phyloP scores from a whole-genome alignment of 2,797 vertebrate species.

The Neosalanx taihuensis region DNA sequence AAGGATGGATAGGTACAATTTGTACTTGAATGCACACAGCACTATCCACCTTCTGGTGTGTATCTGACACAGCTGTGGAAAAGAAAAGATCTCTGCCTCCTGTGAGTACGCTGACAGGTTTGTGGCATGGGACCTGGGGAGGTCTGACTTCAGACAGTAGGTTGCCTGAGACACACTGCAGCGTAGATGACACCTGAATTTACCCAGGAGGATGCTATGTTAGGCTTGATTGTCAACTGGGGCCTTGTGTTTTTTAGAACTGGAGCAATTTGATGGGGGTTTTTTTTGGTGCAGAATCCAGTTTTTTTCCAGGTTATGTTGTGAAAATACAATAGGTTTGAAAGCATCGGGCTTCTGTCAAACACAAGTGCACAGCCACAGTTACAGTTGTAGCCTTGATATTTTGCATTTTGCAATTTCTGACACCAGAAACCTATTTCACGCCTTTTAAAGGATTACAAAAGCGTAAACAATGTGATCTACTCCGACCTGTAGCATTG shows the following conservation, averaged over 20 bases:
- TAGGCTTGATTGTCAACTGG: neutral
- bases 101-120: neutral
- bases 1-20: neutral
- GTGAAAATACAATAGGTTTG: neutral
- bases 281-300: neutral
- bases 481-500: constrained; percentile 23
- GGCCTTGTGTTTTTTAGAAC: neutral
- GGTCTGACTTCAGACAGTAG: neutral
- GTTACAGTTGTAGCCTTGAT: constrained; percentile 20
- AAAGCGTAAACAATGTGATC: constrained; percentile 21
- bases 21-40: constrained; percentile 6
- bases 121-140: neutral
- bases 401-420: constrained; percentile 35
- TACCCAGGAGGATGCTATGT: neutral
- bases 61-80: neutral
- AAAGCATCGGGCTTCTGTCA: neutral
- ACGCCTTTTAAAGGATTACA: constrained; percentile 37
- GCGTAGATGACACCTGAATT: constrained; percentile 3
- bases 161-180: neutral
- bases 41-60: neutral
- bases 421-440: constrained; percentile 33
- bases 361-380: neutral
- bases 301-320: neutral
- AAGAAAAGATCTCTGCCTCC: neutral
- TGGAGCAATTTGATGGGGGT: neutral